These are phyloP conservation scores for Monopis laevigella DNA, from an alignment of 2,888 invertebrate genomes.

Conservation along the genomic window DNA sequence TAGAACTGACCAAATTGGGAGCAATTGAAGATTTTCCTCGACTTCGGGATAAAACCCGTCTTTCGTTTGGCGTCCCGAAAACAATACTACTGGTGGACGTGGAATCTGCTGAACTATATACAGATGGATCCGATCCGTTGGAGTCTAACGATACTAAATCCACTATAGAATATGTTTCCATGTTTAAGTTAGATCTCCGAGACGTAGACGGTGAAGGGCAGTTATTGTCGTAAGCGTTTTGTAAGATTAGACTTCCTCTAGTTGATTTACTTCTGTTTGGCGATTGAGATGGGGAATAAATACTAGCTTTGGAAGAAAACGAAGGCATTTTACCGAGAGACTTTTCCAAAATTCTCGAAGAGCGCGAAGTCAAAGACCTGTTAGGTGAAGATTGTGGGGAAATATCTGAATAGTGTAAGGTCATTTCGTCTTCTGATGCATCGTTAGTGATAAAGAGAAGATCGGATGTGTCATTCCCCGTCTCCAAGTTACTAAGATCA, in stretches of 20 bases:
- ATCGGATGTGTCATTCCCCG: conserved; percentile 21
- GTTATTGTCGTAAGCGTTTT: not conserved
- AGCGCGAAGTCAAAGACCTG: conserved; percentile 32
- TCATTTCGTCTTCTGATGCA: conserved; percentile 26
- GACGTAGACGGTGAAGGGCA: conserved; percentile 18
- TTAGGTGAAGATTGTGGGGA: conserved; percentile 30
- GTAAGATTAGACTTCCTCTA: conserved; percentile 28
- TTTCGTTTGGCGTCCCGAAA: conserved; percentile 27
- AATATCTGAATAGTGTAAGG: conserved; percentile 35
- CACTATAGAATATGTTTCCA: conserved; percentile 47
- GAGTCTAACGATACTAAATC: conserved; percentile 44
- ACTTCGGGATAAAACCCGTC: conserved; percentile 16
- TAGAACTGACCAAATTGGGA: conserved; percentile 28
- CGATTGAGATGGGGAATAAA: conserved; percentile 15
- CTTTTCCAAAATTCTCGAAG: conserved; percentile 29
- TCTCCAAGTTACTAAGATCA: conserved; percentile 46
- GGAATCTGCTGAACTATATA: conserved; percentile 31
- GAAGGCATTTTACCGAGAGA: conserved; percentile 16
- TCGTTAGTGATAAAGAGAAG: conserved; percentile 20
- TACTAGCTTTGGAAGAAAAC: not conserved
- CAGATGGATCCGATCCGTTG: conserved; percentile 27
- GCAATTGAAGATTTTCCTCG: conserved; percentile 30
- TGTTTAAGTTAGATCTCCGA: conserved; percentile 18
- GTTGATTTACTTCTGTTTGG: conserved; percentile 25
- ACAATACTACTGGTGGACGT: conserved; percentile 19